These are phyloP conservation scores for Eupithecia subumbrata DNA, from an alignment of 2,888 invertebrate genomes.

Conservation along the genomic window DNA sequence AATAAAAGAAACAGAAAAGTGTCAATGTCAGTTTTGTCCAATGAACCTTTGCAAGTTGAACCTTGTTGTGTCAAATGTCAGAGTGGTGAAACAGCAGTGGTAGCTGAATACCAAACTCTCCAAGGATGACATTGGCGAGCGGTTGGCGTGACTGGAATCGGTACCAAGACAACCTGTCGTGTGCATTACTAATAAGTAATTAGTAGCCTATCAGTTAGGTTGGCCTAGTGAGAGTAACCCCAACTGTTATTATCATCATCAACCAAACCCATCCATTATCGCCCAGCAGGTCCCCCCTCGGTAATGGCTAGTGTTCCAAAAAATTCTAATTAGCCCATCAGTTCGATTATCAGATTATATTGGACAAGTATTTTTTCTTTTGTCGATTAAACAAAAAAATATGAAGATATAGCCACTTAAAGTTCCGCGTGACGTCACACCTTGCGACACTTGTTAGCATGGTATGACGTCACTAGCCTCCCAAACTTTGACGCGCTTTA, in stretches of 20 bases:
- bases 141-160: slow-evolving; percentile 70
- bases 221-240: not conserved
- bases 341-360: too few relatives aligned
- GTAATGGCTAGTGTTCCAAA: too few relatives aligned
- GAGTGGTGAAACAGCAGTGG: slow-evolving; percentile 60
- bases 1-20: slow-evolving; percentile 4
- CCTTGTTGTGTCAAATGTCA: slow-evolving; percentile 62
- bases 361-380: too few relatives aligned
- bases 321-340: too few relatives aligned
- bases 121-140: slow-evolving; percentile 71
- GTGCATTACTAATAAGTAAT: slow-evolving; percentile 12
- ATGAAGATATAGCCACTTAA: too few relatives aligned
- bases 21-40: slow-evolving; percentile 47
- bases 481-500: too few relatives aligned
- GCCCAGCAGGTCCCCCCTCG: too few relatives aligned
- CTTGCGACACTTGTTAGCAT: too few relatives aligned
- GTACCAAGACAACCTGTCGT: not conserved
- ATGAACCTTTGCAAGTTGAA: slow-evolving; percentile 53
- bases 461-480: too few relatives aligned
- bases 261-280: too few relatives aligned
- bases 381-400: too few relatives aligned
- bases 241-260: not conserved
- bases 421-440: too few relatives aligned
- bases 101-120: slow-evolving; percentile 63
- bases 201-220: slow-evolving; percentile 1